Percentiles rank a stretch among this genome's conserved stretches.
phyloP scores from a whole-genome alignment of 2,888 invertebrate genomes.

The Phortica okadai region DNA sequence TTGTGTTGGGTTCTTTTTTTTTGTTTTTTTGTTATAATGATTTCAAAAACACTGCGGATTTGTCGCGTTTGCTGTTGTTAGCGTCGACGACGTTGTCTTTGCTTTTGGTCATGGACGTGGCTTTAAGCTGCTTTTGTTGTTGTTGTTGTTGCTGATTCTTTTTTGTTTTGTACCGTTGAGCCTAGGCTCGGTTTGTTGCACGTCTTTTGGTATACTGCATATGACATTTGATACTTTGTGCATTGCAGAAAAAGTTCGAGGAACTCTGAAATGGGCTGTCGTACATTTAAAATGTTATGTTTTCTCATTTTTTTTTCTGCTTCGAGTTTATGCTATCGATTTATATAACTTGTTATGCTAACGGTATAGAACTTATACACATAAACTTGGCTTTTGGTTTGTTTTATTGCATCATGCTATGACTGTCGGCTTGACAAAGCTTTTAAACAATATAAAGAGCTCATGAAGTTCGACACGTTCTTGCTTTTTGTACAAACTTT shows the following conservation, averaged over 20 bases:
- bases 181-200: constrained; percentile 47
- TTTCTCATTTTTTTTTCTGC: constrained; percentile 39
- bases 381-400: no score
- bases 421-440: no score
- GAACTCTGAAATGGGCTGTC: constrained; percentile 43
- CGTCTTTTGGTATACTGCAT: constrained; percentile 46
- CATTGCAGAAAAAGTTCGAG: constrained; percentile 48
- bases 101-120: constrained; percentile 21
- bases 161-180: constrained; percentile 31
- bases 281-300: constrained; percentile 26
- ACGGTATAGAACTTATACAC: no score
- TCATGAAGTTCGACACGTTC: no score
- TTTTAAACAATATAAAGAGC: no score
- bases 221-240: constrained; percentile 67
- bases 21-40: constrained; percentile 24
- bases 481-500: no score
- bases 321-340: background rate
- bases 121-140: constrained; percentile 36
- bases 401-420: no score
- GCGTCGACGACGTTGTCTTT: background rate
- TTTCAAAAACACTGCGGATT: constrained; percentile 28
- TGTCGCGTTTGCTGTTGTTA: background rate
- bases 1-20: constrained; percentile 37
- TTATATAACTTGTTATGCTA: background rate
- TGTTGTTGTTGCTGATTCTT: background rate